Percentiles rank a stretch among this genome's conserved stretches.
Evolutionary conservation across 2,888 invertebrate species (phyloP).

Genomic region (Conus canariensis): DNA sequence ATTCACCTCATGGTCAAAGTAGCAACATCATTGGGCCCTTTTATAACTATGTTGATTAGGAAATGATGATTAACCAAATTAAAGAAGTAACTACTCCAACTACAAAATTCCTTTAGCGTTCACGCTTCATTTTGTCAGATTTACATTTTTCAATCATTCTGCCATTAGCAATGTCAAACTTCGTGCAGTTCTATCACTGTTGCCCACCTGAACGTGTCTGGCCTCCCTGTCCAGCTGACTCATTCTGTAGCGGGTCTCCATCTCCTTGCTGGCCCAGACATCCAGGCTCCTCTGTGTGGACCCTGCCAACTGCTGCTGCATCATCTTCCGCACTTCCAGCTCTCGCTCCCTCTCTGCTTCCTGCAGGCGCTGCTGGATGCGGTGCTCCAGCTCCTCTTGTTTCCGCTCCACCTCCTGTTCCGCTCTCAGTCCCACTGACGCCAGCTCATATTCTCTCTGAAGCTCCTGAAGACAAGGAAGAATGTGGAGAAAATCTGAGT

Average conservation of each 20-base stretch:
- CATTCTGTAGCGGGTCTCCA: constrained; percentile 63
- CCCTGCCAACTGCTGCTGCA: constrained; percentile 70
- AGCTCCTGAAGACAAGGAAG: constrained; percentile 62
- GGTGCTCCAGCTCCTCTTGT: constrained; percentile 70
- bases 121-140: too few species aligned
- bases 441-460: constrained; percentile 69
- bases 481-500: not conserved
- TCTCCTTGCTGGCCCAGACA: constrained; percentile 65
- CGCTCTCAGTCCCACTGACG: constrained; percentile 65
- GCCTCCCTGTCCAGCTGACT: constrained; percentile 69
- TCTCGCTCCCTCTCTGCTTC: constrained; percentile 68
- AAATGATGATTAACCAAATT: too few species aligned
- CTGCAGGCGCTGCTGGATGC: constrained; percentile 62
- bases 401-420: constrained; percentile 71
- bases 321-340: constrained; percentile 67
- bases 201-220: constrained; percentile 59
- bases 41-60: too few species aligned
- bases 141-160: too few species aligned
- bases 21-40: too few species aligned
- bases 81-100: too few species aligned
- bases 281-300: constrained; percentile 69
- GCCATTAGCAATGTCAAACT: too few species aligned
- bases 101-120: too few species aligned
- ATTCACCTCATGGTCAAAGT: too few species aligned
- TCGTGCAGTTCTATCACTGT: too few species aligned